A percentile compares a stretch with the other conserved stretches of the same genome.
These are phyloP conservation scores for Tenthredo mesomela DNA, from an alignment of 2,888 invertebrate species.

Conservation along the genomic window DNA sequence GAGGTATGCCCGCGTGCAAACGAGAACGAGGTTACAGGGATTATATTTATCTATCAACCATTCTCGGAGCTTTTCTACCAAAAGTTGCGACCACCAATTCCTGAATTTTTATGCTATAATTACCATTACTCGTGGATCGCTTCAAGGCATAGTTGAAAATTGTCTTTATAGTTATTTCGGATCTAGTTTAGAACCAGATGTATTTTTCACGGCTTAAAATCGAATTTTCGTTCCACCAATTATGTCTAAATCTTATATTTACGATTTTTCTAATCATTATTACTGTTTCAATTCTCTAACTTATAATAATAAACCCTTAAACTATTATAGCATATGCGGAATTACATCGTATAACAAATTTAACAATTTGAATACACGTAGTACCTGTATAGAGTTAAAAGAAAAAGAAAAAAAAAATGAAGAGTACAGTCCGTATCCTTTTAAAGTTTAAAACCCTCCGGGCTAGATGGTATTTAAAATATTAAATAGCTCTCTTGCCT, in stretches of 20 bases:
- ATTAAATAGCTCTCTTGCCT: background rate
- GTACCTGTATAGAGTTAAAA: background rate
- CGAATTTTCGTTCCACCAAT: background rate
- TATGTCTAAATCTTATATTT: background rate
- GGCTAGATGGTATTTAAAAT: background rate
- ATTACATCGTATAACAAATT: background rate
- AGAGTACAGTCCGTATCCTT: background rate
- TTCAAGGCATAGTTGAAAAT: background rate
- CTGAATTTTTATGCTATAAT: constrained; percentile 21
- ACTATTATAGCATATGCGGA: background rate
- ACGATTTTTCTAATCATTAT: no score
- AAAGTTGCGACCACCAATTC: background rate
- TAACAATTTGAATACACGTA: background rate
- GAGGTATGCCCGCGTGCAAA: constrained; percentile 7
- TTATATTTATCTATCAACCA: constrained; percentile 41
- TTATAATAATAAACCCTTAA: background rate
- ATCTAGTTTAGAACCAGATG: background rate
- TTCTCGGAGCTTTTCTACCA: constrained; percentile 1
- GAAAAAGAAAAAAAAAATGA: background rate
- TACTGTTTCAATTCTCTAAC: background rate
- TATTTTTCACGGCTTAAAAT: background rate
- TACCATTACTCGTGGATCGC: background rate
- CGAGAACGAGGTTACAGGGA: constrained; percentile 36
- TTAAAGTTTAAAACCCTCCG: background rate
- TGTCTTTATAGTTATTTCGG: background rate